Conservation (phyloP, 2,888 invertebrate genomes). For the Coleophora flavipennella region DNA sequence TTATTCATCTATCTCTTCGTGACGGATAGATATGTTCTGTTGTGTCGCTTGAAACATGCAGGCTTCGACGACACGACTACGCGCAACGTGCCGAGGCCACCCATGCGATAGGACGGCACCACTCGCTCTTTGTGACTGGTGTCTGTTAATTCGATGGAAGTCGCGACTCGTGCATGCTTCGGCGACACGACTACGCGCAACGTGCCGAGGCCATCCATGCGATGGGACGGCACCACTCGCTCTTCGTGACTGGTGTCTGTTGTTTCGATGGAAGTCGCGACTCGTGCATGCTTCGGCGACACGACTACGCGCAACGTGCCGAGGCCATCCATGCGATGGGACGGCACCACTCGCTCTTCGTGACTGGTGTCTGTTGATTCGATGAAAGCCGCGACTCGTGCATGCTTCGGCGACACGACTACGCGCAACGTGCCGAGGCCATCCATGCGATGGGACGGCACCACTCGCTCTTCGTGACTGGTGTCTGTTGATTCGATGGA, state of each 20-base stretch:
- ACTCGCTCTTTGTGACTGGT: constrained; percentile 88
- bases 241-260: constrained; percentile 83
- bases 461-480: constrained; percentile 90
- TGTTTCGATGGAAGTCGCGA: constrained; percentile 78
- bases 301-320: constrained; percentile 81
- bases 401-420: constrained; percentile 85
- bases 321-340: too few relatives aligned
- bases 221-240: constrained; percentile 88
- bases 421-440: constrained; percentile 83
- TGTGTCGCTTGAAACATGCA: too few relatives aligned
- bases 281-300: constrained; percentile 83
- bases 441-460: too few relatives aligned
- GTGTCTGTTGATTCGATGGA: too few relatives aligned
- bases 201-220: constrained; percentile 87
- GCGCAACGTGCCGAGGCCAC: constrained; percentile 85
- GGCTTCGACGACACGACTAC: constrained; percentile 85
- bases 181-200: constrained; percentile 83
- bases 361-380: too few relatives aligned
- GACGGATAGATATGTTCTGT: too few relatives aligned
- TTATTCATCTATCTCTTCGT: too few relatives aligned
- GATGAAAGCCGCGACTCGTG: constrained; percentile 79
- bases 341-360: too few relatives aligned
- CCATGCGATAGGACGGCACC: constrained; percentile 88
- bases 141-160: constrained; percentile 48
- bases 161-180: constrained; percentile 83